A percentile compares a stretch with the other conserved stretches of the same genome.
Evolutionary conservation across 2,888 invertebrate genomes (phyloP).

Genomic region (Platerodrilus igneus): DNA sequence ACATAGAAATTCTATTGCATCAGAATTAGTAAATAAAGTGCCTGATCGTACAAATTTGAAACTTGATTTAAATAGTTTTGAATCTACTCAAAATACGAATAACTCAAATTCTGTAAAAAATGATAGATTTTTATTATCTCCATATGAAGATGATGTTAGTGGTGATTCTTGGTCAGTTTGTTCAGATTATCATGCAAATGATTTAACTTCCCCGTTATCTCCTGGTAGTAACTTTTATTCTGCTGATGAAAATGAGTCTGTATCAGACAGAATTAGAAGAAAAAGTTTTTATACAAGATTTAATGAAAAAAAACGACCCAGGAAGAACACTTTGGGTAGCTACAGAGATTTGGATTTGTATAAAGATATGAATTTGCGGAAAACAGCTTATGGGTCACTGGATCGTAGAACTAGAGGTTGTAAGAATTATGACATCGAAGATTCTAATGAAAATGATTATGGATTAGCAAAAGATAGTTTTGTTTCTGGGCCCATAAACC

Average conservation of each 20-base stretch:
- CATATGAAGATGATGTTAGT: constrained; percentile 55
- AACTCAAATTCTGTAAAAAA: constrained; percentile 49
- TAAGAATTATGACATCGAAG: constrained; percentile 22
- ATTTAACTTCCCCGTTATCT: constrained; percentile 51
- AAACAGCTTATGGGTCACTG: constrained; percentile 20
- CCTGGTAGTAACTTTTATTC: constrained; percentile 42
- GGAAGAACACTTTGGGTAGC: constrained; percentile 60
- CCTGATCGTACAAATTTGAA: constrained; percentile 53
- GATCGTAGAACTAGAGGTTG: constrained; percentile 41
- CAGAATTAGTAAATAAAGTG: constrained; percentile 23
- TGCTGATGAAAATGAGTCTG: constrained; percentile 58
- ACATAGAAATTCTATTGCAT: constrained; percentile 21
- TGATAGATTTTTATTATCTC: constrained; percentile 51
- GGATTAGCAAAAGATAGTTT: constrained; percentile 41
- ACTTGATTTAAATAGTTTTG: constrained; percentile 54
- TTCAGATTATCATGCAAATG: constrained; percentile 50
- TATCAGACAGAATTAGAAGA: constrained; percentile 79
- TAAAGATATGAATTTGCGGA: constrained; percentile 31
- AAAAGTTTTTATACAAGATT: constrained; percentile 88
- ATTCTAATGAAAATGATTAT: constrained; percentile 40
- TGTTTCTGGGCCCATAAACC: constrained; percentile 41
- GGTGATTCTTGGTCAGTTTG: constrained; percentile 64
- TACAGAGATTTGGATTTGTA: constrained; percentile 43
- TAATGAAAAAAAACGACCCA: constrained; percentile 73
- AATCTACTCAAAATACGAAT: constrained; percentile 29